These are phyloP conservation scores for Ardeotis arabs DNA, from an alignment of 2,113 vertebrate genomes.

Conservation along the genomic window DNA sequence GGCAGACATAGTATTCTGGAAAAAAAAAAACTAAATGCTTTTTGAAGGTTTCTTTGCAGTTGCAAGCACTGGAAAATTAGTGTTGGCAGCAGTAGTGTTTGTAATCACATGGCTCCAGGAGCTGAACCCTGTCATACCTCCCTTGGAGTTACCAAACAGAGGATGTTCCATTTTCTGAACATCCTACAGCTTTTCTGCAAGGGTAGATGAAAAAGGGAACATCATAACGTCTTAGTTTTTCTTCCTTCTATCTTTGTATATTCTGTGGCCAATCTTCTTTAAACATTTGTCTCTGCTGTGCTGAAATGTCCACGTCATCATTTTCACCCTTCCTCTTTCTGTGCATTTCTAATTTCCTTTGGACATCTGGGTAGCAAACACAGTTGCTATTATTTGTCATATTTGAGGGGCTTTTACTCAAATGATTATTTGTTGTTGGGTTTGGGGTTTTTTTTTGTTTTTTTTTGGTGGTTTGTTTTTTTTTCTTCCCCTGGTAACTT, in stretches of 20 bases:
- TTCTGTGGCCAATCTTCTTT: neutral
- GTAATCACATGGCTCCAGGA: neutral
- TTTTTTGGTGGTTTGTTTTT: neutral
- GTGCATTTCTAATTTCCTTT: neutral
- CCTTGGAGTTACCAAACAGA: neutral
- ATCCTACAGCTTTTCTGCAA: neutral
- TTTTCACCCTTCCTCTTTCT: neutral
- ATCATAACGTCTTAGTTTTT: neutral
- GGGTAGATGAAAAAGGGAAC: neutral
- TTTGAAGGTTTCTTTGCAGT: slow-evolving; percentile 14
- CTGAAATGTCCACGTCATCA: neutral
- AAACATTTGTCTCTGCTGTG: neutral
- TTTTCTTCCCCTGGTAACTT: neutral
- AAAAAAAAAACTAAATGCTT: neutral
- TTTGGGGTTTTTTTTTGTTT: neutral
- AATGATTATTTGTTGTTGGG: neutral
- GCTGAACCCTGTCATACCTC: neutral
- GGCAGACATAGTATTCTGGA: neutral
- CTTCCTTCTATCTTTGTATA: neutral
- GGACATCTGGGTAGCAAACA: neutral
- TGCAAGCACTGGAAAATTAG: neutral
- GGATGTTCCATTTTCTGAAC: neutral
- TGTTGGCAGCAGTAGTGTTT: neutral
- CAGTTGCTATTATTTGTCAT: neutral
- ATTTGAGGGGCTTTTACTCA: neutral